Base-by-base conservation (phyloP, 2,113 vertebrate genomes). In the Capreolus pygargus region DNA sequence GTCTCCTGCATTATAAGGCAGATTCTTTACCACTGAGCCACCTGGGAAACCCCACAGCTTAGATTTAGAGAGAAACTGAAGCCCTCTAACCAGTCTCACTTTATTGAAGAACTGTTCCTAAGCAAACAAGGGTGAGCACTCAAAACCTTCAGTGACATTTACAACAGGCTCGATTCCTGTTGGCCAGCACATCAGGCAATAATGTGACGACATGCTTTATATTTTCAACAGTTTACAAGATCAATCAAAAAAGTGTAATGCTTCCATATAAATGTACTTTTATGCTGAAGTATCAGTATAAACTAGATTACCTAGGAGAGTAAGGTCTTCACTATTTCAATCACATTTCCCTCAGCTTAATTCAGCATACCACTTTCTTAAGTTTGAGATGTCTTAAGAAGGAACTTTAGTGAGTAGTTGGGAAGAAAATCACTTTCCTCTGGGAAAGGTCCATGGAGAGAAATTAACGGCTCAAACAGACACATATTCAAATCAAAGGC, bases 291-390 rank as follows among this genome's bases (percentile, higher is more conserved):
- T 95, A 84, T 39, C 83, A 88, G 74, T 79, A 67, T 90, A 95
- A 94, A 89, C 33, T 89, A n/a, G 78, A 91, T 89, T 95, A 81
- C 45, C 67, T 67, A 85, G 82, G 30, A 91, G 61, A 95, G 6
- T 70, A 83, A 91, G 64, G 30, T 57, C 82, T 96, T 95, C 45
- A 64, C 76, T 93, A 91, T 95, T 97, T 94, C 86, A 94, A 87
- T 93, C 67, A 78, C 12, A 60, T 47, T 12, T 84, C 28, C 43
- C 60, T 87, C 43, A 84, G 55, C 17, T 93, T 93, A 87, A 86
- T 84, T 67, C 45, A 78, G n/a, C 28, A 84, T 39, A 57, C 4
- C 90, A 47, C 47, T 96, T 94, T 87, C 79, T 83, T 67, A 43
- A 25, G 39, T 39, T 15, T 89, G 70, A 94, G 86, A 79, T 92